These are phyloP conservation scores for Hyposoter dolosus DNA, from an alignment of 2,888 invertebrate genomes.

Conservation along the genomic window DNA sequence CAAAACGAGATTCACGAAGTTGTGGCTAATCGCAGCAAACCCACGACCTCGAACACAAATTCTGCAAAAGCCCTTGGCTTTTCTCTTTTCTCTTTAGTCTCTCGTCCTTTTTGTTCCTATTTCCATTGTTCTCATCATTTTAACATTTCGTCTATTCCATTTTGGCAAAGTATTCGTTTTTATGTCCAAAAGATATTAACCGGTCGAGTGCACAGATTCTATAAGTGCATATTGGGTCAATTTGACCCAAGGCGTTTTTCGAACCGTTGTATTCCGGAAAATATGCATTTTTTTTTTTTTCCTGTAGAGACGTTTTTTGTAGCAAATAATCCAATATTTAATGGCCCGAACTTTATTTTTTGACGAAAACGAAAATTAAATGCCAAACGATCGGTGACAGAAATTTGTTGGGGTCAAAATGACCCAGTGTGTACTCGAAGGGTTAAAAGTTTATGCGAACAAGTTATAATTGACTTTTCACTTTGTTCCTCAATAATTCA, in stretches of 20 bases:
- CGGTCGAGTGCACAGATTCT: not conserved
- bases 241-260: no score
- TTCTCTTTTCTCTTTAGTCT: constrained; percentile 8
- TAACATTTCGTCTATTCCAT: constrained; percentile 19
- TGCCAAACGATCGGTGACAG: no score
- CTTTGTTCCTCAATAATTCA: not conserved
- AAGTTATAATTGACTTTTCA: not conserved
- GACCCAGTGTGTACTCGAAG: no score
- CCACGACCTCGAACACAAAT: constrained; percentile 51
- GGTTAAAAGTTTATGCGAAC: not conserved
- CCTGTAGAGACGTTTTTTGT: no score
- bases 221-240: no score
- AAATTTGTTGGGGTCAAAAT: no score
- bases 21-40: constrained; percentile 67
- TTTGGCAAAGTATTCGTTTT: constrained; percentile 21
- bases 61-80: constrained; percentile 55
- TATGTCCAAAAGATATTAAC: not conserved
- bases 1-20: constrained; percentile 67
- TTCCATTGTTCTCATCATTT: not conserved
- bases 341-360: no score
- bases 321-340: no score
- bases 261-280: no score
- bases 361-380: no score
- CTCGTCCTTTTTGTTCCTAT: not conserved
- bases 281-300: no score